phyloP scores from a whole-genome alignment of 1,140 invertebrate species.

The Proales similis region DNA sequence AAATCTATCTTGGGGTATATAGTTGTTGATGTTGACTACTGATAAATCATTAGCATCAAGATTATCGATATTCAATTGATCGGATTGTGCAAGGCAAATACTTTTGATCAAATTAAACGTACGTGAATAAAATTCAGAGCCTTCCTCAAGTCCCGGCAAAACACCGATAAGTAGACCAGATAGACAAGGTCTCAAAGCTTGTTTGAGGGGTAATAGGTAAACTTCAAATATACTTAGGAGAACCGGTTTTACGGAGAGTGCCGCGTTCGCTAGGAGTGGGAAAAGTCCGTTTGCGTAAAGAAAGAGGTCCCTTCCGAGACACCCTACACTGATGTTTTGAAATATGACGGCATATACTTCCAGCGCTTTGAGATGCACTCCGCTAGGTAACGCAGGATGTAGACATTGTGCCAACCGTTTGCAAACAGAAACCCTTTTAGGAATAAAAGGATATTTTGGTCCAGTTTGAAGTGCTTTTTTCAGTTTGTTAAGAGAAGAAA shows the following conservation, averaged over 20 bases:
- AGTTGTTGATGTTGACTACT: conserved; percentile 58
- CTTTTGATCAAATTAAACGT: conserved; percentile 34
- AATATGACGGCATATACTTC: conserved; percentile 91
- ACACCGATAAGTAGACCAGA: conserved; percentile 78
- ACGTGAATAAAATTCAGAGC: conserved; percentile 77
- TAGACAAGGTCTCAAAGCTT: conserved; percentile 70
- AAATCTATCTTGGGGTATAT: conserved; percentile 67
- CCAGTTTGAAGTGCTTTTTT: conserved; percentile 64
- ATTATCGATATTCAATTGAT: neutral
- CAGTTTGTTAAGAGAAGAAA: conserved; percentile 79
- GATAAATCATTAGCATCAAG: neutral
- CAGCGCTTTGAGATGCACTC: conserved; percentile 80
- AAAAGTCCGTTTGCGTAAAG: conserved; percentile 78
- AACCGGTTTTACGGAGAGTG: conserved; percentile 72
- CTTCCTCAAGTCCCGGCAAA: conserved; percentile 78
- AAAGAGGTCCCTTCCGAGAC: conserved; percentile 73
- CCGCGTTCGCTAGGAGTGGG: conserved; percentile 76
- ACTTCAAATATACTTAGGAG: conserved; percentile 80
- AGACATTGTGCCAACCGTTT: conserved; percentile 89
- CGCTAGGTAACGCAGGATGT: conserved; percentile 79
- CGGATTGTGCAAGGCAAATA: conserved; percentile 26
- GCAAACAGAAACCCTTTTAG: conserved; percentile 77
- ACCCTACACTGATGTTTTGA: conserved; percentile 74
- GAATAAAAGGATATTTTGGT: conserved; percentile 77
- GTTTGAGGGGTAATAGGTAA: conserved; percentile 77